Evolutionary conservation across 2,113 vertebrate genomes (phyloP).

Genomic region (Anolis carolinensis): DNA sequence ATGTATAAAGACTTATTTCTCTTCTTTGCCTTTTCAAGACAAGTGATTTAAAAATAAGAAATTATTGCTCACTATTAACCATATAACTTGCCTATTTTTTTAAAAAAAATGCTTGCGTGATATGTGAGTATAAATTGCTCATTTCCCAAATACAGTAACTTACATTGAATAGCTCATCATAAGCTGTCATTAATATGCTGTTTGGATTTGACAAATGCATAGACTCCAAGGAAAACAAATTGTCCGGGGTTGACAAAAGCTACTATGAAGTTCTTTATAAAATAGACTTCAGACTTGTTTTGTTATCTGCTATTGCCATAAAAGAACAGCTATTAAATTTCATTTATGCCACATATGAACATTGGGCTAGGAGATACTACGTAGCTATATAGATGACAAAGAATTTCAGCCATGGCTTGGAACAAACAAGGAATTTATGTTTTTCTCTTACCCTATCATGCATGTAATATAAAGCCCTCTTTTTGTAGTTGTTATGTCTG

Average conservation of each 20-base stretch:
- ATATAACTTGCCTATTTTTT: constrained; percentile 39
- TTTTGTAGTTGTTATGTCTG: not conserved
- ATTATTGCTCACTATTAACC: constrained; percentile 28
- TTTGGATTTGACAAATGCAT: not conserved
- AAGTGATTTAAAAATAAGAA: constrained; percentile 47
- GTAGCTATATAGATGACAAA: too few relatives aligned
- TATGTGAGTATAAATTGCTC: constrained; percentile 46
- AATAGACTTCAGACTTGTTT: not conserved
- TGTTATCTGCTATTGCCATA: not conserved
- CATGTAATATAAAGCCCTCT: too few relatives aligned
- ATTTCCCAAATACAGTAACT: constrained; percentile 38
- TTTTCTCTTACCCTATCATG: not conserved
- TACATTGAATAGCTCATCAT: not conserved
- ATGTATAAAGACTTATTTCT: constrained; percentile 45
- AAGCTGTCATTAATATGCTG: not conserved
- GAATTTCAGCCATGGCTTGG: not conserved
- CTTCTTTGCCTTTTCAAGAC: constrained; percentile 28
- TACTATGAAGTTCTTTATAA: not conserved
- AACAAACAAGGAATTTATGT: not conserved
- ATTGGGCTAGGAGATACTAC: too few relatives aligned
- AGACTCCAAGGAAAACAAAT: not conserved
- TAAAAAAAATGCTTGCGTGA: constrained; percentile 35
- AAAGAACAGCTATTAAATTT: not conserved
- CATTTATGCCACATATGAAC: not conserved
- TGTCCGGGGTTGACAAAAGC: not conserved